Percentiles rank a stretch among this genome's conserved stretches.
Evolutionary conservation across 1,140 invertebrate genomes (phyloP).

Genomic region (Globodera ellingtonae): DNA sequence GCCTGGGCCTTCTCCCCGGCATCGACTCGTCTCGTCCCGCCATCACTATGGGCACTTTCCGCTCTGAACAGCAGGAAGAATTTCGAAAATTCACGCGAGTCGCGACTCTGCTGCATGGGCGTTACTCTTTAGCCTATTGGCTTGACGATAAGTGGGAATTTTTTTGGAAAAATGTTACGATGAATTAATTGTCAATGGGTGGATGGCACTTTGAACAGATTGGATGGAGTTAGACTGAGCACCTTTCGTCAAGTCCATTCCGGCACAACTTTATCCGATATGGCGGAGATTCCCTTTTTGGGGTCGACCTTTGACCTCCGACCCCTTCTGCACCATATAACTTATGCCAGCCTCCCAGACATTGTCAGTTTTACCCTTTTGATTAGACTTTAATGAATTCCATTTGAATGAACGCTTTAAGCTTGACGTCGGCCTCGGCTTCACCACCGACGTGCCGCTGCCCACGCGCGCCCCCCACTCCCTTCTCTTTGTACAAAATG

Average conservation of each 20-base stretch:
- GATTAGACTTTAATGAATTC: neutral
- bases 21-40: slow-evolving; percentile 33
- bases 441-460: slow-evolving; percentile 38
- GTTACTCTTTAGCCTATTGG: slow-evolving; percentile 48
- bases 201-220: neutral
- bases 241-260: slow-evolving; percentile 31
- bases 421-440: slow-evolving; percentile 38
- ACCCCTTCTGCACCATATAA: slow-evolving; percentile 40
- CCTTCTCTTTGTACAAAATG: slow-evolving; percentile 25
- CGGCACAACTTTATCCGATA: slow-evolving; percentile 15
- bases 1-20: slow-evolving; percentile 39
- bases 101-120: slow-evolving; percentile 40
- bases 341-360: slow-evolving; percentile 38
- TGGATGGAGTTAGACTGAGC: neutral
- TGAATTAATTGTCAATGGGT: neutral
- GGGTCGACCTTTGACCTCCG: slow-evolving; percentile 32
- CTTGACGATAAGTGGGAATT: slow-evolving; percentile 34
- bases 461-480: slow-evolving; percentile 7
- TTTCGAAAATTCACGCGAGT: slow-evolving; percentile 34
- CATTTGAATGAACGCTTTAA: slow-evolving; percentile 6
- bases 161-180: no score
- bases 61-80: slow-evolving; percentile 39
- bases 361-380: slow-evolving; percentile 17
- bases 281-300: slow-evolving; percentile 27
- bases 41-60: slow-evolving; percentile 46